phyloP scores from a whole-genome alignment of 1,140 invertebrate species.

The Trissolcus basalis region DNA sequence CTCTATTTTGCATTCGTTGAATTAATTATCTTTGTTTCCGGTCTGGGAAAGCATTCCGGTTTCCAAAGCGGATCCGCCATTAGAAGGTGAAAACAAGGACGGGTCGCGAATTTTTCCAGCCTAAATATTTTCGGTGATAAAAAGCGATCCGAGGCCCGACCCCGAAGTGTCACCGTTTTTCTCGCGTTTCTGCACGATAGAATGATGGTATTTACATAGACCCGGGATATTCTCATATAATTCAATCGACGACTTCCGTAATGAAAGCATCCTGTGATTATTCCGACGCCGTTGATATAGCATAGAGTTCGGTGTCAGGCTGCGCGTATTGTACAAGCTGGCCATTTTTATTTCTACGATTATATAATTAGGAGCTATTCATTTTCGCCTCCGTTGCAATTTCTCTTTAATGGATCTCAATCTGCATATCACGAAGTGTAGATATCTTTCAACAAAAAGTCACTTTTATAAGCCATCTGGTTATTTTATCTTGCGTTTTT shows the following conservation, averaged over 20 bases:
- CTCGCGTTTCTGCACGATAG: constrained; percentile 25
- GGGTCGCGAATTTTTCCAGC: constrained; percentile 1
- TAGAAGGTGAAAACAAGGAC: too few relatives aligned
- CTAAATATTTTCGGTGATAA: too few relatives aligned
- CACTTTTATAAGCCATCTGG: too few relatives aligned
- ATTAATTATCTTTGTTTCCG: neutral
- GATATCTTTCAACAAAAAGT: too few relatives aligned
- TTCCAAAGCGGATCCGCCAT: neutral
- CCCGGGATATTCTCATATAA: constrained; percentile 44
- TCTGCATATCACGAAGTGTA: too few relatives aligned
- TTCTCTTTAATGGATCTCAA: too few relatives aligned
- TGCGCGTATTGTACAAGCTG: too few relatives aligned
- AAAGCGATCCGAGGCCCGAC: constrained; percentile 24
- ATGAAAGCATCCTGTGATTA: constrained; percentile 52
- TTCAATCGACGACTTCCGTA: constrained; percentile 56
- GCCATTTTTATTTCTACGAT: too few relatives aligned
- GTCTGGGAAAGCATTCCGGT: neutral
- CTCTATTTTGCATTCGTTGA: neutral
- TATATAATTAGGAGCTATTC: too few relatives aligned
- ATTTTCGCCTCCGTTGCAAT: too few relatives aligned
- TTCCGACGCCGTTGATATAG: constrained; percentile 45
- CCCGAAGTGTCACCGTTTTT: constrained; percentile 32
- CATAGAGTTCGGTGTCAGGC: constrained; percentile 23
- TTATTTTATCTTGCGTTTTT: too few relatives aligned
- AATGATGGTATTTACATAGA: constrained; percentile 40